phyloP scores from a whole-genome alignment of 30 jellyfish, hydroid and myxozoan species.

The Turritopsis rubra region DNA sequence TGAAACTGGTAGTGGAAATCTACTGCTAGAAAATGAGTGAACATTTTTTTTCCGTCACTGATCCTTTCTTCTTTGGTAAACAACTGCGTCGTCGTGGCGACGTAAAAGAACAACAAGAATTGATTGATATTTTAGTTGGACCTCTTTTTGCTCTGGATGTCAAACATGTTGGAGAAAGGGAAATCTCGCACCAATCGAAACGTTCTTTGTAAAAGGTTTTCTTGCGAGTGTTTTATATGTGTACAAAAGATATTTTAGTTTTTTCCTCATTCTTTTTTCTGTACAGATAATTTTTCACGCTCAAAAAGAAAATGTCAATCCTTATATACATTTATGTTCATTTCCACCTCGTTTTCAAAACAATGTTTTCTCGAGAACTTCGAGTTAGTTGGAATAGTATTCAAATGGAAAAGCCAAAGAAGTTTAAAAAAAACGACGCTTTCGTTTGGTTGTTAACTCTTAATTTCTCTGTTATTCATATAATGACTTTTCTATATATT shows the following conservation, averaged over 20 bases:
- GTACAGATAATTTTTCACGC: conserved; percentile 16
- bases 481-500: too few species aligned
- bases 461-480: too few species aligned
- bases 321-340: neutral
- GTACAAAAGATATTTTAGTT: conserved; percentile 12
- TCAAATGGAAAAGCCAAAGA: too few species aligned
- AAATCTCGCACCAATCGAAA: neutral
- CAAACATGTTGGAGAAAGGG: neutral
- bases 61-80: neutral
- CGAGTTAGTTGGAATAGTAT: too few species aligned
- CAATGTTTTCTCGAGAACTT: too few species aligned
- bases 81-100: neutral
- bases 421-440: too few species aligned
- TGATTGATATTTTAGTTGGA: neutral
- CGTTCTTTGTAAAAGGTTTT: neutral
- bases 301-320: neutral
- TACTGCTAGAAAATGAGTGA: neutral
- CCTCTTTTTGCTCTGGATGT: neutral
- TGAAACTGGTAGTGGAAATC: neutral
- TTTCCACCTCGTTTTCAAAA: neutral
- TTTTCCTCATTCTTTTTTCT: neutral
- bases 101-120: neutral
- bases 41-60: too few species aligned
- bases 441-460: too few species aligned
- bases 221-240: neutral